Evolutionary conservation across 2,797 vertebrate genomes (phyloP).

Genomic region (Aythya fuligula): DNA sequence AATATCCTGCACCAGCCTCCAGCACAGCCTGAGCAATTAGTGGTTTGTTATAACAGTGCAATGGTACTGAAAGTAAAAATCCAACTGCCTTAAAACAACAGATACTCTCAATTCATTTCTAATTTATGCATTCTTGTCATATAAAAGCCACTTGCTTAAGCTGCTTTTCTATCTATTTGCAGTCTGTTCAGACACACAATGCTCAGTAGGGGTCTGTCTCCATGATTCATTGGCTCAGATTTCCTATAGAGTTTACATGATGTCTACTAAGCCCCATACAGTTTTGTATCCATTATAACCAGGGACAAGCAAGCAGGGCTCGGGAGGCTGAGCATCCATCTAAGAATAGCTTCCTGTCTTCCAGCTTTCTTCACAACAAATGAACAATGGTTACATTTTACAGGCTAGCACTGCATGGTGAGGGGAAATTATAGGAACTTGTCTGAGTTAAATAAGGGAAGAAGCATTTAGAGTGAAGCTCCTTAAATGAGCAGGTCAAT

Average conservation of each 20-base stretch:
- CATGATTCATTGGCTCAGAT: constrained; percentile 83
- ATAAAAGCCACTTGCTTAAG: constrained; percentile 78
- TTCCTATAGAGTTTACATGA: constrained; percentile 84
- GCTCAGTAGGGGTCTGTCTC: constrained; percentile 79
- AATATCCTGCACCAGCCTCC: background rate
- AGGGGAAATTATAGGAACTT: constrained; percentile 75
- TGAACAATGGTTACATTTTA: constrained; percentile 78
- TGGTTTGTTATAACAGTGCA: constrained; percentile 20
- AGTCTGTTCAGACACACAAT: constrained; percentile 81
- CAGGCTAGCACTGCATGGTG: constrained; percentile 52
- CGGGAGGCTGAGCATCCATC: constrained; percentile 76
- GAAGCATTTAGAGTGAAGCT: constrained; percentile 76
- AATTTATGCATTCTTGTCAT: constrained; percentile 76
- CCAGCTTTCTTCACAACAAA: constrained; percentile 76
- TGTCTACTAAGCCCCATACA: constrained; percentile 81
- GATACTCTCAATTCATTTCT: constrained; percentile 68
- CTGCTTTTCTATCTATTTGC: constrained; percentile 78
- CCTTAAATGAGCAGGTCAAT: constrained; percentile 82
- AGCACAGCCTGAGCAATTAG: constrained; percentile 35
- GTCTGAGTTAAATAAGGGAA: constrained; percentile 82
- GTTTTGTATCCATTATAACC: constrained; percentile 84
- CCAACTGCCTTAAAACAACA: constrained; percentile 70
- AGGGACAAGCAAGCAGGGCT: constrained; percentile 78
- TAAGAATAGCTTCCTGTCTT: constrained; percentile 77
- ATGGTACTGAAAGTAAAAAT: constrained; percentile 9